These are phyloP conservation scores for Gobius niger DNA, from an alignment of 2,113 vertebrate species.

Conservation along the genomic window DNA sequence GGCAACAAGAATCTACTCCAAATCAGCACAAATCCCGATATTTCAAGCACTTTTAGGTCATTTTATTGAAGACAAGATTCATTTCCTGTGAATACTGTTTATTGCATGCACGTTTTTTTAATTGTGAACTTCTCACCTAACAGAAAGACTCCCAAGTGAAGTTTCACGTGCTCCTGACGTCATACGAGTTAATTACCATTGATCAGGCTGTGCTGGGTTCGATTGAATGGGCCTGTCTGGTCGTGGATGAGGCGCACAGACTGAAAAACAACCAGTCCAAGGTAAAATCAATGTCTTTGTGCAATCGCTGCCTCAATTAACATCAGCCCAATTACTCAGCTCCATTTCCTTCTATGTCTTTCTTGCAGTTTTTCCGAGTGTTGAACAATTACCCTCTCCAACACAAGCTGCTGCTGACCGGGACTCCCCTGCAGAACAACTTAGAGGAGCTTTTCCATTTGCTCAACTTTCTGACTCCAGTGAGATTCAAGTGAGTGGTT, in stretches of 20 bases:
- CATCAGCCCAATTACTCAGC: background rate
- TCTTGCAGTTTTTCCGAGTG: constrained; percentile 89
- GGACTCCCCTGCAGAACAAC: constrained; percentile 96
- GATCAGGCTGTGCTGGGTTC: constrained; percentile 95
- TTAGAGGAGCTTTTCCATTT: constrained; percentile 95
- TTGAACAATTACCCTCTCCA: constrained; percentile 95
- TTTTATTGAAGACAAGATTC: no score
- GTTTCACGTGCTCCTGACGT: constrained; percentile 93
- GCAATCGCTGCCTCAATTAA: background rate
- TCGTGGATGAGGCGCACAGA: constrained; percentile 95
- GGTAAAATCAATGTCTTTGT: constrained; percentile 64
- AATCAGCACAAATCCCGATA: no score
- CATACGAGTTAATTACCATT: constrained; percentile 95
- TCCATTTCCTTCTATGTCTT: background rate
- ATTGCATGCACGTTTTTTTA: background rate
- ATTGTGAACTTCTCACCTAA: constrained; percentile 19
- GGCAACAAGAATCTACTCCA: no score
- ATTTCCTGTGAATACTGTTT: background rate
- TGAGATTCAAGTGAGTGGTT: constrained; percentile 91
- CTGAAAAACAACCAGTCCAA: constrained; percentile 99
- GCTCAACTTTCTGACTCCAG: constrained; percentile 94
- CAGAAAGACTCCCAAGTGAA: constrained; percentile 97
- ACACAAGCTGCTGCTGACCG: constrained; percentile 93
- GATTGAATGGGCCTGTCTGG: constrained; percentile 96
- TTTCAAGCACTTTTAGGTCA: no score